Evolutionary conservation across 2,113 vertebrate genomes (phyloP), one percentile per base, ranked within the genome.

Genomic region (Dipodomys spectabilis): DNA sequence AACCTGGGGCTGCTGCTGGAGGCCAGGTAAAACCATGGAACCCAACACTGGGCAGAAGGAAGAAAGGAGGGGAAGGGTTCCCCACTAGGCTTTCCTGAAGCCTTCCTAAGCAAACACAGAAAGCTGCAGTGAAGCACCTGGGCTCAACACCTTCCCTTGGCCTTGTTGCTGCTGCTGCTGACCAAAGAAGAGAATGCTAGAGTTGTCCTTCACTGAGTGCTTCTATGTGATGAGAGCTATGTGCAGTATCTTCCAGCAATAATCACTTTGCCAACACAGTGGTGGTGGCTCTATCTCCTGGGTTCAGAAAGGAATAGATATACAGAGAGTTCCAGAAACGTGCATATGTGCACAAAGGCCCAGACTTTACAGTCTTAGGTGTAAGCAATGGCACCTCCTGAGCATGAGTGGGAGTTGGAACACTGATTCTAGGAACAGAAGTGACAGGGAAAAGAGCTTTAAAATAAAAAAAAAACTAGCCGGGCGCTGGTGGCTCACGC

Each of bases 161-260:
- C 25, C 39, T 79, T 39, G 32, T 19, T 1, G 62, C 67, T 4
- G 9, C 45, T 23, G 35, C 6, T 12, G 22, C n/a, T 68, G 35
- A 62, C 6, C 1, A 6, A 2, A 53, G 4, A 19, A 3, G 19
- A 64, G 49, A 13, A 1, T 8, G 25, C 20, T 4, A 16, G 20
- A n/a, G 30, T 13, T 74, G 0, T 35, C 60, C 28, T 22, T 73
- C 80, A n/a, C 12, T 45, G 0, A 15, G 6, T 0, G 5, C 6
- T 49, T 18, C 69, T 18, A 0, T 1, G 5, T 6, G 22, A 45
- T 1, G 1, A 10, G 9, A 23, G 28, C n/a, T 35, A 16, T 0
- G 0, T 12, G 65, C 1, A 0, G 0, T 10, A 10, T 75, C n/a
- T 53, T 19, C 15, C 4, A 9, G 25, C 8, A 8, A 18, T 19